phyloP scores from a whole-genome alignment of 2,888 invertebrate genomes.

The Andrena dorsata region DNA sequence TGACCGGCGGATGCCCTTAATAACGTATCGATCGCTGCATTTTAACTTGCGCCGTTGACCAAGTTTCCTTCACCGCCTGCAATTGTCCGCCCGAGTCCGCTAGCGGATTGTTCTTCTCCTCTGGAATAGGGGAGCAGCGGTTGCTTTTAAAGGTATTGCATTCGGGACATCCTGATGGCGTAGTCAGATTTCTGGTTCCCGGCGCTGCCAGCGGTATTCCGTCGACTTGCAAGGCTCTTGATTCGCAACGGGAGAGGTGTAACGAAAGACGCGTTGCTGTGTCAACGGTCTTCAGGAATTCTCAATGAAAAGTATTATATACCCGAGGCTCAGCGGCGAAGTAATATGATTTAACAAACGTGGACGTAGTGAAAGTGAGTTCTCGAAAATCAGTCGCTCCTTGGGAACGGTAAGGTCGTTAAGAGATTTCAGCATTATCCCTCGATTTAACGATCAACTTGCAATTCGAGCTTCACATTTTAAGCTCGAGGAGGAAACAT shows the following conservation, averaged over 20 bases:
- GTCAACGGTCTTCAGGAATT: background rate
- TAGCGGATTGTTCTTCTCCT: background rate
- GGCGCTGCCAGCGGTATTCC: background rate
- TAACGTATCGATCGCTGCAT: too few relatives aligned
- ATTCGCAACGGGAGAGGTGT: background rate
- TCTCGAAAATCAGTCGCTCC: too few relatives aligned
- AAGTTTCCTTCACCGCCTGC: too few relatives aligned
- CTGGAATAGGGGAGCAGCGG: background rate
- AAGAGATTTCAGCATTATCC: too few relatives aligned
- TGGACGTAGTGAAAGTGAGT: background rate
- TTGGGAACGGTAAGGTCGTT: too few relatives aligned
- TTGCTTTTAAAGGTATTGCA: background rate
- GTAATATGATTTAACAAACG: background rate
- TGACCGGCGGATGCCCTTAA: too few relatives aligned
- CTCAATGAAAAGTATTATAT: background rate
- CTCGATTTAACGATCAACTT: too few relatives aligned
- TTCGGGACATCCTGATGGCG: background rate
- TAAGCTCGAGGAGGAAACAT: background rate
- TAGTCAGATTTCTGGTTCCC: background rate
- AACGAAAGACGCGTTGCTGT: conserved; percentile 2
- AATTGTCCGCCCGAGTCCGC: background rate
- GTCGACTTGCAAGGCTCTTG: background rate
- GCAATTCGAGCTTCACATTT: background rate
- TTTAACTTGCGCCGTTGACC: too few relatives aligned
- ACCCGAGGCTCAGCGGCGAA: background rate